phyloP scores from a whole-genome alignment of 2,797 vertebrate genomes.

The Acanthopagrus latus region DNA sequence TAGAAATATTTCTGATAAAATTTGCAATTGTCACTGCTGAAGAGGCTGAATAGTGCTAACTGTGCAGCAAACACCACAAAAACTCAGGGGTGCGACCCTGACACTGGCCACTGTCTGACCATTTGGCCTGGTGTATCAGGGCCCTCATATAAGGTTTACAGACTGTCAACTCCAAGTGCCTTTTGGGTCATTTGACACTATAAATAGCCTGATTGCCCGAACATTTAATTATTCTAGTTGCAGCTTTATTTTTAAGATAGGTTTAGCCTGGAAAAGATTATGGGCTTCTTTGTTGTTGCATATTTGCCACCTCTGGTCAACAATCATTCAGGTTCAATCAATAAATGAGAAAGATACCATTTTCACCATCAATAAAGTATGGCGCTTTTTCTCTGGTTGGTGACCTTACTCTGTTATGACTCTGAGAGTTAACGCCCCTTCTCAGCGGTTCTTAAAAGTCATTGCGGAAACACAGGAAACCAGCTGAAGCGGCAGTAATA shows the following conservation, averaged over 20 bases:
- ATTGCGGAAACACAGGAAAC: constrained; percentile 65
- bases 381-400: constrained; percentile 19
- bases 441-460: constrained; percentile 36
- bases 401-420: constrained; percentile 19
- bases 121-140: too few relatives aligned
- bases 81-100: too few relatives aligned
- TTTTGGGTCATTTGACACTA: not conserved
- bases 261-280: not conserved
- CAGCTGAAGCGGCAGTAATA: constrained; percentile 35
- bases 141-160: not conserved
- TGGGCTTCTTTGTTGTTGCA: not conserved
- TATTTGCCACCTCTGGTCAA: not conserved
- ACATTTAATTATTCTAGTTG: not conserved
- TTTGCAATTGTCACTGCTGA: too few relatives aligned
- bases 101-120: too few relatives aligned
- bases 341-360: not conserved
- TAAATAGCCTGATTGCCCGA: not conserved
- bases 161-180: not conserved
- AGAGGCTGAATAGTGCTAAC: too few relatives aligned
- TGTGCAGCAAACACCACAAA: too few relatives aligned
- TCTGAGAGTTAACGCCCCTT: constrained; percentile 51
- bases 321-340: not conserved
- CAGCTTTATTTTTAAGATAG: not conserved
- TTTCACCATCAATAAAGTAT: not conserved
- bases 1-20: too few relatives aligned